phyloP scores from a whole-genome alignment of 2,888 invertebrate genomes.

The Pyrgus malvae region DNA sequence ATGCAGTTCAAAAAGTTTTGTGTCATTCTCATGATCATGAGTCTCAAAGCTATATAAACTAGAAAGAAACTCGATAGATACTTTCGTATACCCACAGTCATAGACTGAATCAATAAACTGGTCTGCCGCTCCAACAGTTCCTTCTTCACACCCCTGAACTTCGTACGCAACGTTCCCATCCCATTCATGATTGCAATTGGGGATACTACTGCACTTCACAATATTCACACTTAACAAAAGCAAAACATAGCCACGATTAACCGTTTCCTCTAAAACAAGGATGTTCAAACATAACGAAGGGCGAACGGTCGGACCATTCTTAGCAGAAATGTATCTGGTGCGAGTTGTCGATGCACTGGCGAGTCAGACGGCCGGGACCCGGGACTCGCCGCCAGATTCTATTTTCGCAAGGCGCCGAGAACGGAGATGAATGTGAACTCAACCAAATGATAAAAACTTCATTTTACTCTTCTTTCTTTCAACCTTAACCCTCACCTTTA shows the following conservation, averaged over 20 bases:
- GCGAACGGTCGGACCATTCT: conserved; percentile 31
- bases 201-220: conserved; percentile 19
- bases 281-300: conserved; percentile 23
- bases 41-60: too few relatives aligned
- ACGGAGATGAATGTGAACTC: conserved; percentile 67
- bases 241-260: conserved; percentile 5
- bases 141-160: conserved; percentile 90
- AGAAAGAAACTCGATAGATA: conserved; percentile 11
- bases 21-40: too few relatives aligned
- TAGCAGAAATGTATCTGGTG: conserved; percentile 58
- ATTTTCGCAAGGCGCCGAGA: conserved; percentile 79
- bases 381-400: conserved; percentile 76
- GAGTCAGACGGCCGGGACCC: conserved; percentile 55
- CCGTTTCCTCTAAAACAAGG: conserved; percentile 15
- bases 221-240: conserved; percentile 35
- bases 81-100: conserved; percentile 87
- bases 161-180: conserved; percentile 81
- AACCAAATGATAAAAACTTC: conserved; percentile 65
- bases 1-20: too few relatives aligned
- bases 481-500: conserved; percentile 4
- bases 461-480: conserved; percentile 40
- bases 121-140: conserved; percentile 88
- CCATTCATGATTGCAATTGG: conserved; percentile 60
- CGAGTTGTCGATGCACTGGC: conserved; percentile 69
- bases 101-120: conserved; percentile 87